Evolutionary conservation across 1,140 invertebrate genomes (phyloP).

Genomic region (Drosophila baimaii): DNA sequence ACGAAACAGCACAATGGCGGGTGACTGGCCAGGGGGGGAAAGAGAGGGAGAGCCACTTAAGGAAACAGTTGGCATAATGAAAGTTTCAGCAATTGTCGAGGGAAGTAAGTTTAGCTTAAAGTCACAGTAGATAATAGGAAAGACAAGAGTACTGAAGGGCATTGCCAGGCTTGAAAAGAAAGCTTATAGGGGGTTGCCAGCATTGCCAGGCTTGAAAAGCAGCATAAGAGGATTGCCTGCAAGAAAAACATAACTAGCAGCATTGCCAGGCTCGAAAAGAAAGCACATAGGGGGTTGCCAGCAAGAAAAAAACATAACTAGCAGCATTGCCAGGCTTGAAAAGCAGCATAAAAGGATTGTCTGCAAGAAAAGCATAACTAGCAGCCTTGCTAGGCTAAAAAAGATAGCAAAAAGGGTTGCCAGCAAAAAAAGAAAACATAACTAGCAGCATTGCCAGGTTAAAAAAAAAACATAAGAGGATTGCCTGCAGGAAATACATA

Average conservation of each 20-base stretch:
- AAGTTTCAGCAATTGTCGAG: constrained; percentile 18
- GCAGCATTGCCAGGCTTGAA: background rate
- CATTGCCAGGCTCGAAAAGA: background rate
- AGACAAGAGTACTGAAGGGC: constrained; percentile 1
- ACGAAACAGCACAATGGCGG: constrained; percentile 12
- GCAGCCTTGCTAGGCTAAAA: background rate
- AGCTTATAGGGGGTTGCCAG: background rate
- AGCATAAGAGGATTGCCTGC: background rate
- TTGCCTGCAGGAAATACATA: background rate
- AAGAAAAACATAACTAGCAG: background rate
- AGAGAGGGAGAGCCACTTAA: constrained; percentile 12
- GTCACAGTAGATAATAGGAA: background rate
- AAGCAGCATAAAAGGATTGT: background rate
- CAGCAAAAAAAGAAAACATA: too few species aligned
- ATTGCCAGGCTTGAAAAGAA: background rate
- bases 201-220: background rate
- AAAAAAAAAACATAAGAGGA: too few species aligned
- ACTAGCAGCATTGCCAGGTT: background rate
- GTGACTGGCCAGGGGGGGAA: background rate
- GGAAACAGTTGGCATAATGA: constrained; percentile 36
- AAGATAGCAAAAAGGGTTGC: too few species aligned
- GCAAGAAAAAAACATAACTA: background rate
- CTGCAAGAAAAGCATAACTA: background rate
- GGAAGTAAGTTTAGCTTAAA: constrained; percentile 16
- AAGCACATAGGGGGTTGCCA: background rate